phyloP scores from a whole-genome alignment of 2,888 invertebrate species.

The Stramonita haemastoma region DNA sequence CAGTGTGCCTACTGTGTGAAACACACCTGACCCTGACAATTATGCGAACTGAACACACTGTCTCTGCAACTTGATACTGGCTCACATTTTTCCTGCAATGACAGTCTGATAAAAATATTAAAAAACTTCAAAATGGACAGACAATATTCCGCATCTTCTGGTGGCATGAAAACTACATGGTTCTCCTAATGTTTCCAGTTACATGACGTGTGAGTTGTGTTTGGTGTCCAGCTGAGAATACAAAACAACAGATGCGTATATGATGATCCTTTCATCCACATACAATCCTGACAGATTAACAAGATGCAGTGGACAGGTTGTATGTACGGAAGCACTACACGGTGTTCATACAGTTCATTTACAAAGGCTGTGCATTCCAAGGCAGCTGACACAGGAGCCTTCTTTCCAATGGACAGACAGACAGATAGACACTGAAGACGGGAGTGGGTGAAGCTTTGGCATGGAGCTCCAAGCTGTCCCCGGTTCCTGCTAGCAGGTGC shows the following conservation, averaged over 20 bases:
- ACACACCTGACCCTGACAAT: too few relatives aligned
- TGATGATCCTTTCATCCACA: background rate
- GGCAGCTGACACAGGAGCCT: background rate
- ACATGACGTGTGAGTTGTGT: background rate
- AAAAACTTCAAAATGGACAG: too few relatives aligned
- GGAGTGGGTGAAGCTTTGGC: background rate
- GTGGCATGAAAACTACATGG: background rate
- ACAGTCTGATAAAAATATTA: too few relatives aligned
- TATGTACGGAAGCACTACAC: constrained; percentile 1
- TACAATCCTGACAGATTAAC: background rate
- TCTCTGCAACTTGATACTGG: too few relatives aligned
- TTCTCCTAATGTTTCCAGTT: background rate
- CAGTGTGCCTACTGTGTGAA: too few relatives aligned
- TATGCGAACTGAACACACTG: too few relatives aligned
- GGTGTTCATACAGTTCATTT: constrained; percentile 11
- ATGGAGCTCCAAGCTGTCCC: background rate
- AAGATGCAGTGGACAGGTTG: background rate
- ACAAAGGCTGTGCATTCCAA: constrained; percentile 23
- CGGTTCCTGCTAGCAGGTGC: constrained; percentile 58
- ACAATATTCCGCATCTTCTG: background rate
- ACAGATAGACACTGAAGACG: background rate
- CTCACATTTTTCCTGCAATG: too few relatives aligned
- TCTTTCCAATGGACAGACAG: background rate
- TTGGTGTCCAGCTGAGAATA: background rate
- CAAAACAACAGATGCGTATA: constrained; percentile 6